Percentiles rank a stretch among this genome's conserved stretches.
These are phyloP conservation scores for Spisula solida DNA, from an alignment of 2,888 invertebrate genomes.

Conservation along the genomic window DNA sequence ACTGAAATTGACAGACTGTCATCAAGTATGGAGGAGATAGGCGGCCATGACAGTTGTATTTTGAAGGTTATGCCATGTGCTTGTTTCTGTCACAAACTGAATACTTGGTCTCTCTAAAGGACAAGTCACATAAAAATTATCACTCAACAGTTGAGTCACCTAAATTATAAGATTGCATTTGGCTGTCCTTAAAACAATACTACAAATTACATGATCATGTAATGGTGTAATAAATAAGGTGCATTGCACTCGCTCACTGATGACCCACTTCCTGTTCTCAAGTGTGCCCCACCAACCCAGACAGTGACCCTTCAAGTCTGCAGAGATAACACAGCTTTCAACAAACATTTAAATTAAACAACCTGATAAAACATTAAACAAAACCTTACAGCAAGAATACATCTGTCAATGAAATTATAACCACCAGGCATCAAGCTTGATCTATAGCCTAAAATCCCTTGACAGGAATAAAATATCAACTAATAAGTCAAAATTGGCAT, in stretches of 20 bases:
- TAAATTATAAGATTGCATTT: too few species aligned
- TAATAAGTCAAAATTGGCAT: constrained; percentile 5
- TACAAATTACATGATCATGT: too few species aligned
- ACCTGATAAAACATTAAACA: constrained; percentile 7
- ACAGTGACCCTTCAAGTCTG: neutral
- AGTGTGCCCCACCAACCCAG: constrained; percentile 21
- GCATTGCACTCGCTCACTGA: neutral
- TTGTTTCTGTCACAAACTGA: too few species aligned
- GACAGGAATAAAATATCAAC: neutral
- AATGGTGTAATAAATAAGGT: too few species aligned
- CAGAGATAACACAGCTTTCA: constrained; percentile 14
- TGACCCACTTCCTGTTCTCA: constrained; percentile 31
- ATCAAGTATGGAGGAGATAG: too few species aligned
- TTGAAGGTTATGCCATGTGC: too few species aligned
- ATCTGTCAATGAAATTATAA: neutral
- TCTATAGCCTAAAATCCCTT: neutral
- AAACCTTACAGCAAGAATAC: neutral
- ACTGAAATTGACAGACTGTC: too few species aligned
- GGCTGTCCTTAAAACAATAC: too few species aligned
- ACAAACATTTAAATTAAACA: neutral
- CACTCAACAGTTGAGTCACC: too few species aligned
- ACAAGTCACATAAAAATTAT: too few species aligned
- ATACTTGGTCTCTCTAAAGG: too few species aligned
- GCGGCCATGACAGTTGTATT: too few species aligned
- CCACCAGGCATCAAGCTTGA: neutral